phyloP scores from a whole-genome alignment of 2,888 invertebrate genomes.

The Euclidia mi region DNA sequence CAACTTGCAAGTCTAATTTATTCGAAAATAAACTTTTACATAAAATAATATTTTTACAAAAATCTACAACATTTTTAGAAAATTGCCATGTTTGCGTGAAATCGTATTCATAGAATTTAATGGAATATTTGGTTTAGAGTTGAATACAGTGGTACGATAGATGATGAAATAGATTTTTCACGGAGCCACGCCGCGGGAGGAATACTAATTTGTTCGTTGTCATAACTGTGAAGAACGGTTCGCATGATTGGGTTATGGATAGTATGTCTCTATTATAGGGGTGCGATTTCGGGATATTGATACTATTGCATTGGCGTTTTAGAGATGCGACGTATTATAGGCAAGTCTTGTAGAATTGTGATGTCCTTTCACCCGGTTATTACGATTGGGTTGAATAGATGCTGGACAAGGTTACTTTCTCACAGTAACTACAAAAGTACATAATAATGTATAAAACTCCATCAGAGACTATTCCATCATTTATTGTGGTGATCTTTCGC shows the following conservation, averaged over 20 bases:
- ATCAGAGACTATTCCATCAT: too few species aligned
- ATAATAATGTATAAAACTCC: too few species aligned
- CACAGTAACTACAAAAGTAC: too few species aligned
- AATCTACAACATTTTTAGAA: background rate
- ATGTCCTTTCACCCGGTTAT: too few species aligned
- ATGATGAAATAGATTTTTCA: constrained; percentile 43
- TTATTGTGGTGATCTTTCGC: too few species aligned
- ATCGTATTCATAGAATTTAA: constrained; percentile 12
- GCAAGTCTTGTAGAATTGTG: too few species aligned
- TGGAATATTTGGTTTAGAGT: constrained; percentile 7
- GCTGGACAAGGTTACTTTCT: too few species aligned
- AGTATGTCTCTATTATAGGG: background rate
- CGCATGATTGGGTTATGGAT: constrained; percentile 28
- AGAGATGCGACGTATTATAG: too few species aligned
- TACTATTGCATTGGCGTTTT: too few species aligned
- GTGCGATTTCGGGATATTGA: background rate
- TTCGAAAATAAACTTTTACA: background rate
- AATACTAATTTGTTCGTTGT: constrained; percentile 51
- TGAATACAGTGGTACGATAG: constrained; percentile 24
- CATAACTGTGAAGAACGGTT: constrained; percentile 47
- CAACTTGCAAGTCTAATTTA: background rate
- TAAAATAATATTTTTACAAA: background rate
- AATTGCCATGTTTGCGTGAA: constrained; percentile 12
- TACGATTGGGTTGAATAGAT: too few species aligned
- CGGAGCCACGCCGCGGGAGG: constrained; percentile 22